Percentiles rank a stretch among this genome's conserved stretches.
Evolutionary conservation across 2,888 invertebrate genomes (phyloP).

Genomic region (Epistrophe eligans): DNA sequence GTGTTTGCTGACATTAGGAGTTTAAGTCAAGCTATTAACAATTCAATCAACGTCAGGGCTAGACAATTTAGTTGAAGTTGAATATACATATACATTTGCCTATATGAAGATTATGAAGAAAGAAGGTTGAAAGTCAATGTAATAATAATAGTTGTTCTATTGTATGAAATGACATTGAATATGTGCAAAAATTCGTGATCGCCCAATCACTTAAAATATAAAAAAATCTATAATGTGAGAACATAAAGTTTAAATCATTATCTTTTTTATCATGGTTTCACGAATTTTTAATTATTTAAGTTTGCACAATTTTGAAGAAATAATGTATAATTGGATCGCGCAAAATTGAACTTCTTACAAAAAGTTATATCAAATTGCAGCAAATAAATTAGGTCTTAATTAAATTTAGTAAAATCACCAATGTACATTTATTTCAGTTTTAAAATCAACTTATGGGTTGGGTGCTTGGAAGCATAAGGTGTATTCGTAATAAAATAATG

Average conservation of each 20-base stretch:
- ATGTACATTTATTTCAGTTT: no score
- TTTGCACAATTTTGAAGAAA: not conserved
- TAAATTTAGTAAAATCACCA: no score
- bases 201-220: not conserved
- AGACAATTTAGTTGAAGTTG: not conserved
- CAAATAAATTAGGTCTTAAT: no score
- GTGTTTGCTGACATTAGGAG: not conserved
- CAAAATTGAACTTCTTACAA: not conserved
- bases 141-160: slow-evolving; percentile 8
- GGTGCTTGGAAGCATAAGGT: no score
- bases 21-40: not conserved
- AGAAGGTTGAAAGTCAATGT: not conserved
- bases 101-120: not conserved
- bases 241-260: not conserved
- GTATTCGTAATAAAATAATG: no score
- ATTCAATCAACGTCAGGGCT: not conserved
- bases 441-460: no score
- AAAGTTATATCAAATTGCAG: no score
- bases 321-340: not conserved
- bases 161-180: not conserved
- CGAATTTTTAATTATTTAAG: not conserved
- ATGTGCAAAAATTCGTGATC: not conserved
- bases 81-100: no score
- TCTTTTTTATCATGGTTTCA: not conserved
- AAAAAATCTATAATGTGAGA: no score